Evolutionary conservation across 2,113 vertebrate species (phyloP), one percentile per base, ranked within the genome.

Genomic region (Poicephalus gulielmi): DNA sequence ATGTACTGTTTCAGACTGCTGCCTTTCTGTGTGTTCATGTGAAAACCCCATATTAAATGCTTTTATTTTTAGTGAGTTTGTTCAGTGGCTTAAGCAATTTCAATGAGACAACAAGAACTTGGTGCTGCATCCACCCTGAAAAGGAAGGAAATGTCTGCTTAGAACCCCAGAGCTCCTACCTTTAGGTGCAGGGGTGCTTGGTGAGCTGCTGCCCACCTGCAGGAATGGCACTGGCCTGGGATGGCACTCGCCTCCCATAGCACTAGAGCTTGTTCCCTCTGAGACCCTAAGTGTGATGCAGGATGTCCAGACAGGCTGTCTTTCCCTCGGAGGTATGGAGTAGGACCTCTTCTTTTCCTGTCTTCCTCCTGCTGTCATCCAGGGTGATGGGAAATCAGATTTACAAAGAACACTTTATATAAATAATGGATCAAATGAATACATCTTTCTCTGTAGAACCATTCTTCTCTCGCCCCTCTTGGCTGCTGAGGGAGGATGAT

Each of bases 361-460:
- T 91, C 71, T 93, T 88, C 77, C 77, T 46, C 94, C 93, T 75
- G 83, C 96, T 97, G 93, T 97, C 94, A 97, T 75, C 73, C 73
- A 76, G 84, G 77, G 81, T 87, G 95, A 95, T 79, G 93, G 81
- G 91, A 95, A 97, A 87, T 89, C 81, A 84, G 86, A 67, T 96
- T 95, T 96, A 97, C 96, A 97, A 97, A 97, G 96, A 95, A 75
- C 86, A 89, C 86, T 97, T 95, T 96, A 84, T 97, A 97, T 97
- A 96, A 97, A 97, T 97, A 97, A 97, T 97, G 95, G 95, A 97
- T 97, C 95, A 97, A 96, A 97, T 83, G 95, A 95, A 96, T 97
- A 93, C 64, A 86, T 95, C 94, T 96, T 82, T 93, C 89, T 96
- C 93, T 86, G 83, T 88, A 92, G 79, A 91, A 52, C 95, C 76